These are phyloP conservation scores for Hydropotes inermis DNA, from an alignment of 2,113 vertebrate genomes.

Conservation along the genomic window DNA sequence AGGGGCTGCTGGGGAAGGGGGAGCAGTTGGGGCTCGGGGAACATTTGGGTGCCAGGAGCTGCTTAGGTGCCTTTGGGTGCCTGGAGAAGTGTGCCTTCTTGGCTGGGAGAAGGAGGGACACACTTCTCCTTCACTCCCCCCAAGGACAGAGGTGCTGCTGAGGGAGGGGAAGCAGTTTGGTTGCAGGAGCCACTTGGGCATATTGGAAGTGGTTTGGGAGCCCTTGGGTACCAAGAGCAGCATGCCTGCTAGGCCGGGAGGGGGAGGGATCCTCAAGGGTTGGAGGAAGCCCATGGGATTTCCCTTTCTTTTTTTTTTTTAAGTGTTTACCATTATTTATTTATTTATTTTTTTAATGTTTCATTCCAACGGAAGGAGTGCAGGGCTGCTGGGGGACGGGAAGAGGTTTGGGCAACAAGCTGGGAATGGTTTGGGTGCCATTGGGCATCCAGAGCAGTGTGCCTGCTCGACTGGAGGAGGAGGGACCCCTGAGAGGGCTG, in stretches of 20 bases:
- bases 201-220: neutral
- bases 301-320: neutral
- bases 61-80: neutral
- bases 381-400: neutral
- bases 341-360: too few relatives aligned
- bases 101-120: neutral
- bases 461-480: neutral
- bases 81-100: neutral
- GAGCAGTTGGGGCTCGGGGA: neutral
- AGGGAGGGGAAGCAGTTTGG: neutral
- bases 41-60: neutral
- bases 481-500: neutral
- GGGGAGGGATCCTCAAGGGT: neutral
- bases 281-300: neutral
- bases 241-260: fast-evolving
- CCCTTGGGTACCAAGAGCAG: neutral
- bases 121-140: neutral
- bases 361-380: neutral
- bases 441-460: neutral
- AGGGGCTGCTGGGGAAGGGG: neutral
- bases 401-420: neutral
- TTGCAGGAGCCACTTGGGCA: neutral
- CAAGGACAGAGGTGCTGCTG: neutral
- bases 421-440: neutral
- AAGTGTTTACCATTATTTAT: too few relatives aligned